Conservation (phyloP, 2,113 vertebrate species). For the Chascanopsetta lugubris region DNA sequence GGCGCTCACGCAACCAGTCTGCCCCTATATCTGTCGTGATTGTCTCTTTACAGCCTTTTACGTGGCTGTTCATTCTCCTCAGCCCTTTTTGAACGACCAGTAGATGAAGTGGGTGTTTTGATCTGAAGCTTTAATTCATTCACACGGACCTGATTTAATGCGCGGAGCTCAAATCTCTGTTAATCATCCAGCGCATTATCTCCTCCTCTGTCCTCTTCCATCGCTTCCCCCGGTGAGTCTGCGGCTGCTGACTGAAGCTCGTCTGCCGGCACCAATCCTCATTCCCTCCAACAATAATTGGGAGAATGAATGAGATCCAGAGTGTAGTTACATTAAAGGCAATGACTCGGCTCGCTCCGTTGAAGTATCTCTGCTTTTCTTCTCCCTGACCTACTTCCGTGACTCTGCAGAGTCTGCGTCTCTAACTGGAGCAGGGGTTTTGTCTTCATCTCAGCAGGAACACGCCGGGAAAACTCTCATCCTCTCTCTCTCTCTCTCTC, state of each 20-base stretch:
- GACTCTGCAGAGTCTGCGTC: slow-evolving; percentile 39
- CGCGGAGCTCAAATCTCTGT: background rate
- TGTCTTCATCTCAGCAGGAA: slow-evolving; percentile 21
- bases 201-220: slow-evolving; percentile 5
- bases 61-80: background rate
- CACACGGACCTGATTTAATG: slow-evolving; percentile 9
- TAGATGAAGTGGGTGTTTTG: background rate
- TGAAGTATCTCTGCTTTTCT: slow-evolving; percentile 36
- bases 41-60: background rate
- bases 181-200: slow-evolving; percentile 18
- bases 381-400: slow-evolving; percentile 67
- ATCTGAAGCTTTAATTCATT: slow-evolving; percentile 21
- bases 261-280: slow-evolving; percentile 54
- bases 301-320: slow-evolving; percentile 65
- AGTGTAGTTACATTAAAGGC: slow-evolving; percentile 56
- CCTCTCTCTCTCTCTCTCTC: background rate
- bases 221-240: slow-evolving; percentile 48
- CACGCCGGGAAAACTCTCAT: background rate
- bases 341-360: slow-evolving; percentile 41
- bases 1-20: too few relatives aligned
- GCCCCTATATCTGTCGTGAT: background rate
- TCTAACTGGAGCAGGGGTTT: slow-evolving; percentile 51
- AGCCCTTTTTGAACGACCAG: background rate
- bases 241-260: slow-evolving; percentile 32
- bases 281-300: slow-evolving; percentile 59